phyloP scores from a whole-genome alignment of 2,797 vertebrate genomes.

The Trematomus bernacchii region DNA sequence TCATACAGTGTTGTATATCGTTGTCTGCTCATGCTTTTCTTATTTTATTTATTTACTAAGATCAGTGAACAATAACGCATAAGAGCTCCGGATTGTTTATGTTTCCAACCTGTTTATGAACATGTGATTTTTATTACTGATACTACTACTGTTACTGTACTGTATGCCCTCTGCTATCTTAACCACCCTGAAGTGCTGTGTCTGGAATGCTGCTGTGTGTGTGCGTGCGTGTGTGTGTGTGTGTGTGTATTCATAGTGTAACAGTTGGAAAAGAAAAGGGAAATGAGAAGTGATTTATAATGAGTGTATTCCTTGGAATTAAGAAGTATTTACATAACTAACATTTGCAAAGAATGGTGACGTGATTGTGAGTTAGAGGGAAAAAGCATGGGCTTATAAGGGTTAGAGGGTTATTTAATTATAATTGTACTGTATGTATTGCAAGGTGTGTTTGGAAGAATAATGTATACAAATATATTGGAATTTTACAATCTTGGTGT shows the following conservation, averaged over 20 bases:
- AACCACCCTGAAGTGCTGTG: slow-evolving; percentile 73
- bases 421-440: slow-evolving; percentile 70
- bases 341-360: slow-evolving; percentile 73
- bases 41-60: slow-evolving; percentile 34
- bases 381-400: slow-evolving; percentile 59
- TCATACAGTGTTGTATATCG: slow-evolving; percentile 55
- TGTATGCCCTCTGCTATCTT: slow-evolving; percentile 63
- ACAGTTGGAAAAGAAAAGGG: slow-evolving; percentile 46
- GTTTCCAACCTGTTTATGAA: slow-evolving; percentile 65
- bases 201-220: slow-evolving; percentile 72
- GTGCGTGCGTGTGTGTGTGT: slow-evolving; percentile 33
- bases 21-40: slow-evolving; percentile 43
- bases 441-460: slow-evolving; percentile 50
- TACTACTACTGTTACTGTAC: slow-evolving; percentile 62
- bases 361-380: slow-evolving; percentile 70
- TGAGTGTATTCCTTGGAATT: slow-evolving; percentile 67
- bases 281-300: slow-evolving; percentile 54
- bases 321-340: slow-evolving; percentile 73
- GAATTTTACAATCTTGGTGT: slow-evolving; percentile 34
- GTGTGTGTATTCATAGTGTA: slow-evolving; percentile 61
- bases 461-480: slow-evolving; percentile 40
- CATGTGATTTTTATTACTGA: slow-evolving; percentile 65
- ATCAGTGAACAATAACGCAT: slow-evolving; percentile 40
- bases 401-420: slow-evolving; percentile 72
- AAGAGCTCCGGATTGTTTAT: slow-evolving; percentile 59